These are phyloP conservation scores for Chaunax sp. DNA, from an alignment of 2,797 vertebrate genomes.

Conservation along the genomic window DNA sequence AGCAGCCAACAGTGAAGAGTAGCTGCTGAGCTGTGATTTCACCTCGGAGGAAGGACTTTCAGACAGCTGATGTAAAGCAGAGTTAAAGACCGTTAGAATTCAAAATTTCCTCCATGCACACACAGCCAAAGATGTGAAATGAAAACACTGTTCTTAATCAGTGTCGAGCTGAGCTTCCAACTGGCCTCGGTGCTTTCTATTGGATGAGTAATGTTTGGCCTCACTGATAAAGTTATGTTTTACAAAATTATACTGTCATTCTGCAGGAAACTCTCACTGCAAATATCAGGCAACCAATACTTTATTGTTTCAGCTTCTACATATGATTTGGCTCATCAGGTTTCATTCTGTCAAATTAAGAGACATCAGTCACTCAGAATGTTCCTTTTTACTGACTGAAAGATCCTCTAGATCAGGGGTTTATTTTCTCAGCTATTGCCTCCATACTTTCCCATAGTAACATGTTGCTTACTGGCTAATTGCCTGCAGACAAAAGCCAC, in stretches of 20 bases:
- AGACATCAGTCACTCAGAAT: background rate
- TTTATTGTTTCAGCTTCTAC: background rate
- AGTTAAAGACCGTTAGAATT: conserved; percentile 32
- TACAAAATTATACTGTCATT: conserved; percentile 17
- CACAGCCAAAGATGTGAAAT: conserved; percentile 17
- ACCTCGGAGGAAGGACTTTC: conserved; percentile 33
- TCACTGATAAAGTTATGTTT: conserved; percentile 1
- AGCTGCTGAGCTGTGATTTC: conserved; percentile 50
- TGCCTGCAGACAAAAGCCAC: background rate
- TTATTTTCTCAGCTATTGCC: background rate
- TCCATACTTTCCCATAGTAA: background rate
- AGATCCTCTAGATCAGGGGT: background rate
- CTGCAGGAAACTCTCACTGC: background rate
- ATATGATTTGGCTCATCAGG: background rate
- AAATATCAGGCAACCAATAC: background rate
- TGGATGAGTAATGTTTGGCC: conserved; percentile 13
- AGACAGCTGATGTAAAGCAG: conserved; percentile 49
- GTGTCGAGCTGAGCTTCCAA: background rate
- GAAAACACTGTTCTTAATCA: background rate
- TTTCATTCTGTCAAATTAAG: background rate
- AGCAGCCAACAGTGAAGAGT: conserved; percentile 42
- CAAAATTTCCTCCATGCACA: conserved; percentile 10
- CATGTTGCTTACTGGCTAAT: background rate
- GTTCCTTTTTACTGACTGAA: background rate
- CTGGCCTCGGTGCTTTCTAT: conserved; percentile 3